Evolutionary conservation across 2,888 invertebrate species (phyloP).

Genomic region (Ceramica pisi): DNA sequence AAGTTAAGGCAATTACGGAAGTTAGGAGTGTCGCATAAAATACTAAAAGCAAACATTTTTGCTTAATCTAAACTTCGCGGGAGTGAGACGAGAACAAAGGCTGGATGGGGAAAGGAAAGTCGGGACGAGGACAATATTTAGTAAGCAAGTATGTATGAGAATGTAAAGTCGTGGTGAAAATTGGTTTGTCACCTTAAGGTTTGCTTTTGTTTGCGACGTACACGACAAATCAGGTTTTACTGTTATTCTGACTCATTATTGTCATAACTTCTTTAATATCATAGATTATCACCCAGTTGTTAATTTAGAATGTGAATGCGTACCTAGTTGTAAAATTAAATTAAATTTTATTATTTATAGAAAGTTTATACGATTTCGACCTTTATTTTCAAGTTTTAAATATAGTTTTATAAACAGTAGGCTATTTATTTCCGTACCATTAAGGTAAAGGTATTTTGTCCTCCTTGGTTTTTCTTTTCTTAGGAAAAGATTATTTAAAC

Average conservation of each 20-base stretch:
- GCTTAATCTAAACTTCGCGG: constrained; percentile 28
- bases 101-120: background rate
- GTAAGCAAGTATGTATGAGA: background rate
- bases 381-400: background rate
- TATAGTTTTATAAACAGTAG: background rate
- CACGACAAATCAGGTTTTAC: background rate
- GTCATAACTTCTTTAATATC: background rate
- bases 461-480: background rate
- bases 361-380: background rate
- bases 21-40: constrained; percentile 33
- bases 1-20: constrained; percentile 53
- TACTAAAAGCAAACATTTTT: constrained; percentile 46
- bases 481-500: background rate
- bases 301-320: no score
- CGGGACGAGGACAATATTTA: constrained; percentile 1
- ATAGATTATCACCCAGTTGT: no score
- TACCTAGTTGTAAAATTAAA: no score
- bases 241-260: background rate
- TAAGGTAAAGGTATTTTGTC: background rate
- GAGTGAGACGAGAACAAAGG: constrained; percentile 16
- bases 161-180: background rate
- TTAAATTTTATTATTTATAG: no score
- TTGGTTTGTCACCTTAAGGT: background rate
- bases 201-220: background rate
- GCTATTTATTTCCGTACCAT: no score